Evolutionary conservation across 2,888 invertebrate species (phyloP).

Genomic region (Calameuta filiformis): DNA sequence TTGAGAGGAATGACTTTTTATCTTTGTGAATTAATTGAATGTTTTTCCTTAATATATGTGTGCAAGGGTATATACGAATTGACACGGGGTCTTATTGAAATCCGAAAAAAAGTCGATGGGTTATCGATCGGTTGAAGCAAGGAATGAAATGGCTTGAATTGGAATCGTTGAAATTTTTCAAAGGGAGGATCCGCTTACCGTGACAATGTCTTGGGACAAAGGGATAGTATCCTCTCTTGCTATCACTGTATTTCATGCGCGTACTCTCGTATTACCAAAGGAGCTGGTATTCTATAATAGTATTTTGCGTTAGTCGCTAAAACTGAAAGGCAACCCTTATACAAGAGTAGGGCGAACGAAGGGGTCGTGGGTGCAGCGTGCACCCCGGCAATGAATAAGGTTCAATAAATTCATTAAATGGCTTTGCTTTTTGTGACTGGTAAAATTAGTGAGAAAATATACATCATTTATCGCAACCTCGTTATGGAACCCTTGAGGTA

Average conservation of each 20-base stretch:
- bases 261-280: neutral
- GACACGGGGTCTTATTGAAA: neutral
- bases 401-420: neutral
- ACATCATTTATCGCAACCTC: neutral
- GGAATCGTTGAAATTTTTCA: neutral
- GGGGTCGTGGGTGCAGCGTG: neutral
- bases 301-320: neutral
- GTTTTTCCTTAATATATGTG: neutral
- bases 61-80: neutral
- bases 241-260: neutral
- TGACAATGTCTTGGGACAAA: neutral
- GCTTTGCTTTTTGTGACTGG: neutral
- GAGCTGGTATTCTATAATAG: neutral
- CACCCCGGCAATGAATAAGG: neutral
- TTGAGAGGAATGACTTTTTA: neutral
- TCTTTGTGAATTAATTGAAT: neutral
- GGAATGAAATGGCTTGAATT: neutral
- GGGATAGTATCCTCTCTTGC: neutral
- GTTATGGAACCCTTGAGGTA: neutral
- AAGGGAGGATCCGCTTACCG: neutral
- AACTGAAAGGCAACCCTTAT: neutral
- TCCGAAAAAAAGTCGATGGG: neutral
- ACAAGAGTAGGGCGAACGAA: neutral
- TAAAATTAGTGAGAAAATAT: neutral
- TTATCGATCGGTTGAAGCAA: neutral